Percentiles rank a stretch among this genome's conserved stretches.
Evolutionary conservation across 2,797 vertebrate genomes (phyloP).

Genomic region (Smutsia gigantea): DNA sequence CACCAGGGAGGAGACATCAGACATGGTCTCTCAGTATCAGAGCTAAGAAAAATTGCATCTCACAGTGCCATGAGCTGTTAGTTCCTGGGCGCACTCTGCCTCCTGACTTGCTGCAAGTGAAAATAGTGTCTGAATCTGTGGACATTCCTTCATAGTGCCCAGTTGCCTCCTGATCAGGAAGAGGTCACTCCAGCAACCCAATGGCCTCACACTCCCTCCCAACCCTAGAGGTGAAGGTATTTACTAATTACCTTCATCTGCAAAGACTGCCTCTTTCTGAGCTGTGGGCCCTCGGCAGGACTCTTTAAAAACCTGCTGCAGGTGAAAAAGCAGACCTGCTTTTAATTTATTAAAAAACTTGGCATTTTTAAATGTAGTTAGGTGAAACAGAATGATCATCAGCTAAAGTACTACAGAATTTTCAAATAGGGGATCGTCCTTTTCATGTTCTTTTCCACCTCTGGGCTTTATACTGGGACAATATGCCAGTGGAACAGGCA

Average conservation of each 20-base stretch:
- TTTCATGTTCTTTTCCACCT: neutral
- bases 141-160: neutral
- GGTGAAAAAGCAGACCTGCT: conserved; percentile 74
- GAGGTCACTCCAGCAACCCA: neutral
- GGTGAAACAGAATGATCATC: conserved; percentile 75
- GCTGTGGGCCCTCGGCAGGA: conserved; percentile 62
- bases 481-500: fast-evolving
- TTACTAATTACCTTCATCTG: conserved; percentile 67
- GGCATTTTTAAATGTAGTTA: conserved; percentile 75
- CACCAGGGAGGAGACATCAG: neutral
- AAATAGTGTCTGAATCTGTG: neutral
- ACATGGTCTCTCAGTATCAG: neutral
- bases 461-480: neutral
- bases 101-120: neutral
- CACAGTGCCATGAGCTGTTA: fast-evolving
- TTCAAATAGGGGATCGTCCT: neutral
- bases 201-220: neutral
- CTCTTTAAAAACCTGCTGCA: conserved; percentile 66
- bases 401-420: conserved; percentile 20
- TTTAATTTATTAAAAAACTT: conserved; percentile 78
- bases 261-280: neutral
- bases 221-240: conserved; percentile 27
- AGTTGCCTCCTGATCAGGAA: neutral
- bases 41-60: neutral
- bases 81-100: neutral